Evolutionary conservation across 2,113 vertebrate genomes (phyloP).

Genomic region (Tychaedon coryphoeus): DNA sequence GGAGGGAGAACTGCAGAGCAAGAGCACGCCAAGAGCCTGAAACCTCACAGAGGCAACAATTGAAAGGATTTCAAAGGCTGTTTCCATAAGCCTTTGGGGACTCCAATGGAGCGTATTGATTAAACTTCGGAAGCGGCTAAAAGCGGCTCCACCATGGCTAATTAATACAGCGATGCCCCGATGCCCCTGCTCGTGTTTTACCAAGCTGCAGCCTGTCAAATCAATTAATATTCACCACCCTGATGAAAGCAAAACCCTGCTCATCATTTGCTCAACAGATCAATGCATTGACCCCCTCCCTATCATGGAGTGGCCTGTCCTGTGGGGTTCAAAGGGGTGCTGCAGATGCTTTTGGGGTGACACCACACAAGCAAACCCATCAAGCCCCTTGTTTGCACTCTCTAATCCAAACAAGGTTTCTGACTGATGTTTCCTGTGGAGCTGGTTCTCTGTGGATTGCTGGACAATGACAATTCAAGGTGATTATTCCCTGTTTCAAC

Average conservation of each 20-base stretch:
- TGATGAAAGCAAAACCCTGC: constrained; percentile 37
- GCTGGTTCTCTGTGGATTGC: neutral
- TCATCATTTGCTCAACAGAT: constrained; percentile 20
- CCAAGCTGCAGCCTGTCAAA: constrained; percentile 54
- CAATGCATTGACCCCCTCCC: neutral
- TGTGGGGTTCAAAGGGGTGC: neutral
- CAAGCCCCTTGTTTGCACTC: neutral
- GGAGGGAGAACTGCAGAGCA: neutral
- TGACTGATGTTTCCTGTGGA: neutral
- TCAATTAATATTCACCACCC: constrained; percentile 60
- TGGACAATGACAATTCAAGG: neutral
- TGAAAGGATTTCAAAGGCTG: constrained; percentile 68
- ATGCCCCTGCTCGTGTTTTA: constrained; percentile 59
- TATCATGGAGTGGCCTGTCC: constrained; percentile 1
- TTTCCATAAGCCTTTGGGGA: constrained; percentile 62
- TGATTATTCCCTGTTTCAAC: neutral
- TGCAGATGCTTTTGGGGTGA: neutral
- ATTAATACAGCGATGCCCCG: constrained; percentile 66
- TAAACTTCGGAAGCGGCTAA: constrained; percentile 64
- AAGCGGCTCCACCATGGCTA: constrained; percentile 53
- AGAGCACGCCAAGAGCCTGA: neutral
- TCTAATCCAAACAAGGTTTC: neutral
- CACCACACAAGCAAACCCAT: too few relatives aligned
- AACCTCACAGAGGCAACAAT: constrained; percentile 50
- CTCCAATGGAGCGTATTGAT: constrained; percentile 63